phyloP scores from a whole-genome alignment of 1,140 invertebrate genomes.

The Helicoverpa zea region DNA sequence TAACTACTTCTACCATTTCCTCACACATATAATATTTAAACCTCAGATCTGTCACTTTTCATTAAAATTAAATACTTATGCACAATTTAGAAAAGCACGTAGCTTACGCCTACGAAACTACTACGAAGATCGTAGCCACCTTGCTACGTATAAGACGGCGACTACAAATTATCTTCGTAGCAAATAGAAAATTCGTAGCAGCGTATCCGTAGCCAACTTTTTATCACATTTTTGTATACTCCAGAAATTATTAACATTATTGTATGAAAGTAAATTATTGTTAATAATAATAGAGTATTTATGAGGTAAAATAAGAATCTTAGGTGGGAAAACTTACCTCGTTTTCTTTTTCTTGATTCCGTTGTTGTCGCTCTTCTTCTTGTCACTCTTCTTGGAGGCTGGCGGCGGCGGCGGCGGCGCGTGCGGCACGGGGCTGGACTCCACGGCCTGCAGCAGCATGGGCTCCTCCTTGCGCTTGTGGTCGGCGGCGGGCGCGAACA shows the following conservation, averaged over 20 bases:
- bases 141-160: not conserved
- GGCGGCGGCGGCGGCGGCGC: conserved; percentile 71
- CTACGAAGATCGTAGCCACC: conserved; percentile 12
- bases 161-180: not conserved
- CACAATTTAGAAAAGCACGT: not conserved
- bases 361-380: conserved; percentile 95
- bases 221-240: too few relatives aligned
- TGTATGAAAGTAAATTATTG: too few relatives aligned
- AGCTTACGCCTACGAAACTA: not conserved
- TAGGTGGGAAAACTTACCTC: conserved; percentile 87
- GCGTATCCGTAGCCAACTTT: not conserved
- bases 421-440: conserved; percentile 66
- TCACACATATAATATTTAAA: too few relatives aligned
- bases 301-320: not conserved
- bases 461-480: conserved; percentile 86
- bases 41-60: too few relatives aligned
- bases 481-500: conserved; percentile 78
- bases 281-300: not conserved
- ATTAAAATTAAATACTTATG: not conserved
- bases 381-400: conserved; percentile 89
- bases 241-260: too few relatives aligned
- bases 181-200: not conserved
- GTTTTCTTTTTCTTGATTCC: conserved; percentile 98
- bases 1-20: too few relatives aligned
- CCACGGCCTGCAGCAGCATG: conserved; percentile 85